phyloP scores from a whole-genome alignment of 2,113 vertebrate genomes.

The Chiloscyllium plagiosum region DNA sequence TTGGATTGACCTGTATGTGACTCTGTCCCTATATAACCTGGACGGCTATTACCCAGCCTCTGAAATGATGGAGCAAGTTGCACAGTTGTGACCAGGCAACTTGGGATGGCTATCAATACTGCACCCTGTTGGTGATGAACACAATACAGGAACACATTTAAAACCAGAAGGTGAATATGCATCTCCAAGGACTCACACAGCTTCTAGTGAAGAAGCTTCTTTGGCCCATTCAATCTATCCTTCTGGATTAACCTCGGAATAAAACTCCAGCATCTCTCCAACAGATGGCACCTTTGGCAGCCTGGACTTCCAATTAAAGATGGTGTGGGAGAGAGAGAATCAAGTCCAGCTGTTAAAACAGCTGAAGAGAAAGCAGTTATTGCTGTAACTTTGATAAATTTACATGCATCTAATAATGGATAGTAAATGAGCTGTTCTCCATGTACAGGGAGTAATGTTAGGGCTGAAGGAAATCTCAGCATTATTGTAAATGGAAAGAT shows the following conservation, averaged over 20 bases:
- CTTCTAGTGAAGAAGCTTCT: not conserved
- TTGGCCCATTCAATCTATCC: not conserved
- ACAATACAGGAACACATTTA: not conserved
- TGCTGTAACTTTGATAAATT: not conserved
- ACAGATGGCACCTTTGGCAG: not conserved
- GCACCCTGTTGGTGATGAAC: too few relatives aligned
- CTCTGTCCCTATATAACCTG: not conserved
- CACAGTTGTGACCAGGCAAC: not conserved
- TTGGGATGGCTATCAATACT: not conserved
- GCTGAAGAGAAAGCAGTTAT: not conserved
- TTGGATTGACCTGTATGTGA: not conserved
- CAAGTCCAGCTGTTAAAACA: not conserved
- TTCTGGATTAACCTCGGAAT: not conserved
- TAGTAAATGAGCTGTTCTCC: not conserved
- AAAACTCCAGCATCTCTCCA: not conserved
- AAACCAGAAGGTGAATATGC: not conserved
- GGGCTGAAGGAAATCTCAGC: not conserved
- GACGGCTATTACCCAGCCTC: not conserved
- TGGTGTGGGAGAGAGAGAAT: not conserved
- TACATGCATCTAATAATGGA: not conserved
- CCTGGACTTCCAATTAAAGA: not conserved
- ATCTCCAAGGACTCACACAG: not conserved
- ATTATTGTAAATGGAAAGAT: not conserved
- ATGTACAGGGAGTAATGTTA: not conserved
- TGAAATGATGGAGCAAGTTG: not conserved